phyloP scores from a whole-genome alignment of 2,888 invertebrate genomes.

The Drepanosiphum platanoidis region DNA sequence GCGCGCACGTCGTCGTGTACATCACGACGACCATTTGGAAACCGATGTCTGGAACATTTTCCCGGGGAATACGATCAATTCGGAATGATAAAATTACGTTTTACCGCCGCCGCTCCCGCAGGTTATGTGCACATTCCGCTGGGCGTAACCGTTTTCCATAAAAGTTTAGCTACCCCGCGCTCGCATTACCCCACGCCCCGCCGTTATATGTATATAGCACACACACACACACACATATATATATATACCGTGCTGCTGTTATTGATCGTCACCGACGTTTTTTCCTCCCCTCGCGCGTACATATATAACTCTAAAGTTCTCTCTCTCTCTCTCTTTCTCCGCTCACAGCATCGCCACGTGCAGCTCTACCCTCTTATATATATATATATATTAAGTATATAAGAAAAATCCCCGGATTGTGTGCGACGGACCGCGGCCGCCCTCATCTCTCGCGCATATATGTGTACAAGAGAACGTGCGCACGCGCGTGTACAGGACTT shows the following conservation, averaged over 20 bases:
- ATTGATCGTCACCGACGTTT: conserved; percentile 42
- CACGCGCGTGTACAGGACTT: not conserved
- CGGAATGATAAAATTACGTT: conserved; percentile 60
- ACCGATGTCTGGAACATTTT: conserved; percentile 57
- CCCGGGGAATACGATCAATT: conserved; percentile 57
- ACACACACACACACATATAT: not conserved
- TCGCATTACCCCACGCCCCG: not conserved
- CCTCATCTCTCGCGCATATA: not conserved
- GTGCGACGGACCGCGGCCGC: not conserved
- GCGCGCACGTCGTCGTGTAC: not conserved
- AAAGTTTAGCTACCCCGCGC: conserved; percentile 44
- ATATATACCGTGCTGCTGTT: not conserved
- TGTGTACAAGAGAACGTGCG: not conserved
- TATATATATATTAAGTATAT: too few species aligned
- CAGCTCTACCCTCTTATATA: not conserved
- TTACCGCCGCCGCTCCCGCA: conserved; percentile 47
- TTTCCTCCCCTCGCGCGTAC: not conserved
- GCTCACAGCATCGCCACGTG: not conserved
- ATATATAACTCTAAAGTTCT: not conserved
- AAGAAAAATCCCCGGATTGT: conserved; percentile 25
- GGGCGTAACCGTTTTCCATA: conserved; percentile 61
- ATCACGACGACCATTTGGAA: conserved; percentile 6
- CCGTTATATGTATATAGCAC: not conserved
- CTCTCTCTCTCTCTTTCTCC: not conserved
- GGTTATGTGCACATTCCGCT: conserved; percentile 53